Percentiles rank a stretch among this genome's conserved stretches.
phyloP scores from a whole-genome alignment of 2,888 invertebrate species.

The Aporophyla lueneburgensis region DNA sequence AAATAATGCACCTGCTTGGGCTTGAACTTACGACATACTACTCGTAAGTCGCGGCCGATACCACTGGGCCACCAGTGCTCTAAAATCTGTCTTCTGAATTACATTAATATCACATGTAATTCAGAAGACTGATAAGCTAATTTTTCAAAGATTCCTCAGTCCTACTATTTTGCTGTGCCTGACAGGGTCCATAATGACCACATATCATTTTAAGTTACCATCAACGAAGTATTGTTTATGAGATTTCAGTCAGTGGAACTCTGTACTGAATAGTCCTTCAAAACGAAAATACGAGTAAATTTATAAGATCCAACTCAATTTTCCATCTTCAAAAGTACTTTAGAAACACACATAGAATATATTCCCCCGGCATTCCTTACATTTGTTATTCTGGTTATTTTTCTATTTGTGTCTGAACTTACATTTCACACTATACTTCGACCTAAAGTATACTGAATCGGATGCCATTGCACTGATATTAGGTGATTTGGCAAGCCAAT shows the following conservation, averaged over 20 bases:
- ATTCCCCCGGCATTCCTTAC: not conserved
- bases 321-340: not conserved
- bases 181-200: not conserved
- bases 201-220: not conserved
- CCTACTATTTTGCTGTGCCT: not conserved
- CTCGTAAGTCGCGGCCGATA: no score
- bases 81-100: no score
- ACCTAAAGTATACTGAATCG: slow-evolving; percentile 51
- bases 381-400: slow-evolving; percentile 9
- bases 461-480: slow-evolving; percentile 65
- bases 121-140: not conserved
- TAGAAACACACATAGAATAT: not conserved
- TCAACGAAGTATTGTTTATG: not conserved
- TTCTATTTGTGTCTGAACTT: slow-evolving; percentile 17
- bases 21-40: no score
- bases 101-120: not conserved
- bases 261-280: no score
- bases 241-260: not conserved
- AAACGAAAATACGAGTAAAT: not conserved
- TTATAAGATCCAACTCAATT: not conserved
- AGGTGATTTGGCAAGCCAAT: slow-evolving; percentile 66
- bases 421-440: slow-evolving; percentile 24
- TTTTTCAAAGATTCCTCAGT: not conserved
- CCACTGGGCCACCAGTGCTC: no score
- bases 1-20: no score